These are phyloP conservation scores for Lepidurus packardi DNA, from an alignment of 1,140 invertebrate genomes.

Conservation along the genomic window DNA sequence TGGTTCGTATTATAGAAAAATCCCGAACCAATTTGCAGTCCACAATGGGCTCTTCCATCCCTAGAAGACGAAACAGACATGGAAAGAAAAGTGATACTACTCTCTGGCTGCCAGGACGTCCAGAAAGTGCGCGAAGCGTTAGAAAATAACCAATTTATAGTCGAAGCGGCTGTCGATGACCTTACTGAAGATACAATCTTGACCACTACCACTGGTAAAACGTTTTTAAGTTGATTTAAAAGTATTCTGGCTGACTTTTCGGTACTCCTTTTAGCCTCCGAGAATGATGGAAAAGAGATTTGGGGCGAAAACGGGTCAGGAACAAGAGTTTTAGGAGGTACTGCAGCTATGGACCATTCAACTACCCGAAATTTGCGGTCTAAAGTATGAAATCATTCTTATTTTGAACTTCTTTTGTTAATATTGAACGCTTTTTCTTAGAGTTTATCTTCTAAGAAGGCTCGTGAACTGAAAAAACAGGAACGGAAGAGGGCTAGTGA, in stretches of 20 bases:
- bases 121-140: conserved; percentile 37
- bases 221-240: not conserved
- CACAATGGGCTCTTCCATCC: conserved; percentile 18
- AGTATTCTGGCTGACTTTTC: not conserved
- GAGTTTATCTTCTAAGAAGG: not conserved
- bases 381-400: not conserved
- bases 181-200: conserved; percentile 9
- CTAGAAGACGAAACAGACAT: conserved; percentile 37
- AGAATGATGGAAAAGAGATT: not conserved
- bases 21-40: conserved; percentile 25
- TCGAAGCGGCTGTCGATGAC: conserved; percentile 32
- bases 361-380: not conserved
- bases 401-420: not conserved
- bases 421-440: not conserved
- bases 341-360: not conserved
- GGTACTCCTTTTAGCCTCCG: not conserved
- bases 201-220: not conserved
- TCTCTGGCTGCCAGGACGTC: conserved; percentile 37
- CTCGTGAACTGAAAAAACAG: not conserved
- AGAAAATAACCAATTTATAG: conserved; percentile 26
- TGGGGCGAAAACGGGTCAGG: not conserved
- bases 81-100: conserved; percentile 37
- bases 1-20: conserved; percentile 34
- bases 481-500: not conserved
- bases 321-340: not conserved